phyloP scores from a whole-genome alignment of 2,797 vertebrate species.

The Poeciliopsis infans region DNA sequence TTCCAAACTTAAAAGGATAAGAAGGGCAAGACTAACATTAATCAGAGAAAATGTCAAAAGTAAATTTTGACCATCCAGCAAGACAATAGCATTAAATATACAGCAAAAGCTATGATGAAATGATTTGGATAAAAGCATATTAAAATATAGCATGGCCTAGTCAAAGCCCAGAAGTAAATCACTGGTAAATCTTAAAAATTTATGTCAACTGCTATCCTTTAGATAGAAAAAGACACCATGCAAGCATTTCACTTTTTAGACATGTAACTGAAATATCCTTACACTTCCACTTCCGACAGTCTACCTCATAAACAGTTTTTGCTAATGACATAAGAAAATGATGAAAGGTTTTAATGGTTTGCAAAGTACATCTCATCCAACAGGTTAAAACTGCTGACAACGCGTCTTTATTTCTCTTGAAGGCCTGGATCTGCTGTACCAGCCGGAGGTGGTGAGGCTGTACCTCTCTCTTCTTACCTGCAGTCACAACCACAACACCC shows the following conservation, averaged over 20 bases:
- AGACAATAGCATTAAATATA: neutral
- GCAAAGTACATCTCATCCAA: neutral
- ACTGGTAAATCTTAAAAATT: neutral
- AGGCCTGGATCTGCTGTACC: constrained; percentile 97
- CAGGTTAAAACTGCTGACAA: neutral
- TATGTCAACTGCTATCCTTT: neutral
- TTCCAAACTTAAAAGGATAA: neutral
- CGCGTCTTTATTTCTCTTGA: constrained; percentile 33
- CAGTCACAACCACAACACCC: constrained; percentile 97
- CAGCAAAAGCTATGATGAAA: neutral
- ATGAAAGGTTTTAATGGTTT: neutral
- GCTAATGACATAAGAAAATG: neutral
- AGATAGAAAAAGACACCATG: neutral
- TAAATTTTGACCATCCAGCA: neutral
- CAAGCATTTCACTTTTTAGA: neutral
- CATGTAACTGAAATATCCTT: neutral
- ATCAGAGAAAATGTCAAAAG: neutral
- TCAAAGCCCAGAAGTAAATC: neutral
- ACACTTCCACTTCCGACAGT: neutral
- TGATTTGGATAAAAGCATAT: neutral
- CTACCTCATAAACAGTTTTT: neutral
- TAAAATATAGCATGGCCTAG: neutral
- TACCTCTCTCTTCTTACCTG: constrained; percentile 97
- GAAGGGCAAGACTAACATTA: neutral
- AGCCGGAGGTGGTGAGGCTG: constrained; percentile 95